Evolutionary conservation across 2,888 invertebrate genomes (phyloP).

Genomic region (Caenorhabditis doughertyi): DNA sequence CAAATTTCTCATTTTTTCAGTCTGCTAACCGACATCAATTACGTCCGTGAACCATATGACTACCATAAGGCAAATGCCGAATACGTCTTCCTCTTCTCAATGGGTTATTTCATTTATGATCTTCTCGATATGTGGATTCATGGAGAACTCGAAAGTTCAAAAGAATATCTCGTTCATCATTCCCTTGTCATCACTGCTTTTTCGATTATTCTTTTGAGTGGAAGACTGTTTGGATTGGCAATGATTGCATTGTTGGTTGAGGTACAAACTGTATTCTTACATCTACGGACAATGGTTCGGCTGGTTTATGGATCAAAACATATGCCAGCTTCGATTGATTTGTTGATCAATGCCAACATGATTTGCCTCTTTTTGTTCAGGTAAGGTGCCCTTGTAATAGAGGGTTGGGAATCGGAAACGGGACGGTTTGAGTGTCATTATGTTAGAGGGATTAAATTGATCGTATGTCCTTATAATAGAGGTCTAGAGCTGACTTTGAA

Average conservation of each 20-base stretch:
- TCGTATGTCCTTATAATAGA: no score
- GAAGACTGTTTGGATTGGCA: constrained; percentile 72
- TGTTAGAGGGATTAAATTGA: no score
- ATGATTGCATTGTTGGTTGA: constrained; percentile 76
- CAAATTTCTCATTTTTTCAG: no score
- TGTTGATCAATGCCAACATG: constrained; percentile 73
- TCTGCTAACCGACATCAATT: constrained; percentile 70
- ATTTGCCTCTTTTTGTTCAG: constrained; percentile 71
- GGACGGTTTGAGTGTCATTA: no score
- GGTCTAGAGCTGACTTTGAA: no score
- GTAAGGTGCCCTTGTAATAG: no score
- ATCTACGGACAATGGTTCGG: constrained; percentile 72
- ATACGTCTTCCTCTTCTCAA: constrained; percentile 75
- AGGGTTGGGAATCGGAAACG: no score
- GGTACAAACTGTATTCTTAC: constrained; percentile 75
- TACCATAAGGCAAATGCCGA: constrained; percentile 68
- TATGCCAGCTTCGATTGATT: constrained; percentile 58
- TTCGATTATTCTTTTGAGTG: constrained; percentile 69
- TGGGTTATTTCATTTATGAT: constrained; percentile 76
- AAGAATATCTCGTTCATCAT: constrained; percentile 76
- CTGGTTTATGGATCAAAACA: constrained; percentile 64
- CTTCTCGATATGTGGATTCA: constrained; percentile 75
- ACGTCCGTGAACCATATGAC: constrained; percentile 73
- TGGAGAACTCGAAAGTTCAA: constrained; percentile 71
- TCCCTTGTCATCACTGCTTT: constrained; percentile 74